These are phyloP conservation scores for Rhyacophila evoluta DNA, from an alignment of 2,888 invertebrate genomes.

Conservation along the genomic window DNA sequence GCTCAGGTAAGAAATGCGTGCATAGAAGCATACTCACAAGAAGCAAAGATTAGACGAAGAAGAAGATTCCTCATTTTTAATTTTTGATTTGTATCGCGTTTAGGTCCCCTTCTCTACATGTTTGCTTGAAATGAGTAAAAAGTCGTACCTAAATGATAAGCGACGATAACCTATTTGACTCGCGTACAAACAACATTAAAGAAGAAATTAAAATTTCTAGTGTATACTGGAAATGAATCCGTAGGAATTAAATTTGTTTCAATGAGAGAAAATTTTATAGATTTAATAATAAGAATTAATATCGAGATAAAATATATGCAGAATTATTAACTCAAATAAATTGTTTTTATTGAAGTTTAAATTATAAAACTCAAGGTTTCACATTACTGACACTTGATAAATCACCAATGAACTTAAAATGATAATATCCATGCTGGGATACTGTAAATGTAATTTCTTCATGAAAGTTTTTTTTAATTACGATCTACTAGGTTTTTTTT, in stretches of 20 bases:
- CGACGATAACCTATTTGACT: background rate
- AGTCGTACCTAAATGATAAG: background rate
- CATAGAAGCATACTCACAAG: too few relatives aligned
- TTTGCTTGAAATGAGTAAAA: background rate
- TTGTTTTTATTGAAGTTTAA: background rate
- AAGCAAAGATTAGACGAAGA: too few relatives aligned
- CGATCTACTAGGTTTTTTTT: too few relatives aligned
- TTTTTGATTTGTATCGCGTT: background rate
- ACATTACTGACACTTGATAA: too few relatives aligned
- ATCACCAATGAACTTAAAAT: too few relatives aligned
- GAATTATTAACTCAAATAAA: background rate
- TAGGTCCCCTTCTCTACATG: background rate
- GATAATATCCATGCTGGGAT: too few relatives aligned
- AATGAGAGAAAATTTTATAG: background rate
- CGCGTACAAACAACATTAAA: background rate
- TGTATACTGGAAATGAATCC: slow-evolving; percentile 2
- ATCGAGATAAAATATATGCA: background rate
- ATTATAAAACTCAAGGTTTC: background rate
- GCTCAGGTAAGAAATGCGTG: too few relatives aligned
- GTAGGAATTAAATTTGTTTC: background rate
- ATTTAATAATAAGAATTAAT: background rate
- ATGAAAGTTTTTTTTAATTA: too few relatives aligned
- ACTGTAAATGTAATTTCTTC: too few relatives aligned
- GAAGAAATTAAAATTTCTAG: background rate
- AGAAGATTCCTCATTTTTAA: too few relatives aligned